A percentile compares a stretch with the other conserved stretches of the same genome.
phyloP scores from a whole-genome alignment of 37 sponge, comb jelly and placozoan species.

The Amphimedon queenslandica region DNA sequence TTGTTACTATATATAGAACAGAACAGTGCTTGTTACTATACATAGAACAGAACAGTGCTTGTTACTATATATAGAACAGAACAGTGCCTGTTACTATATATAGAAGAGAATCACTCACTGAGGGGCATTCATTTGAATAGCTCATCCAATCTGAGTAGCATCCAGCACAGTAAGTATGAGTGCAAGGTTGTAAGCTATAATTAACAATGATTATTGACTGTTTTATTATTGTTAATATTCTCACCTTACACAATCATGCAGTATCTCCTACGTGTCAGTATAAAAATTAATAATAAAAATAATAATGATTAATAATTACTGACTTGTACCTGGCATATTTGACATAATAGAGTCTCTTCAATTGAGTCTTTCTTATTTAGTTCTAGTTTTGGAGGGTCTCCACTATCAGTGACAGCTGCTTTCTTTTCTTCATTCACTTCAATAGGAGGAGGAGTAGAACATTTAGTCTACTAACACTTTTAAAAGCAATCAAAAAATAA shows the following conservation, averaged over 20 bases:
- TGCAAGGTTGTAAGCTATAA: conserved; percentile 84
- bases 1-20: too few relatives aligned
- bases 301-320: not conserved
- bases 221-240: not conserved
- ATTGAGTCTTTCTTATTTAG: conserved; percentile 52
- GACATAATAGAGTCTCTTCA: conserved; percentile 67
- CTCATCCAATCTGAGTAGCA: conserved; percentile 96
- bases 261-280: conserved; percentile 48
- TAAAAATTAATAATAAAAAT: not conserved
- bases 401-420: not conserved
- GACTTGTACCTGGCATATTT: conserved; percentile 75
- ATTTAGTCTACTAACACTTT: too few relatives aligned
- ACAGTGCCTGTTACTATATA: conserved; percentile 1
- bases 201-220: not conserved
- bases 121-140: conserved; percentile 73
- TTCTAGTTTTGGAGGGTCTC: not conserved
- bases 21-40: too few relatives aligned
- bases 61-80: not conserved
- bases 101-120: conserved; percentile 37
- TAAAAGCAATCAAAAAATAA: too few relatives aligned
- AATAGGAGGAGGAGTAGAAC: too few relatives aligned
- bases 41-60: too few relatives aligned
- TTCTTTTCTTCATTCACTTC: not conserved
- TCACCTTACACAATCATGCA: conserved; percentile 78
- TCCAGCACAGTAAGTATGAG: conserved; percentile 91